Evolutionary conservation across 2,797 vertebrate genomes (phyloP).

Genomic region (Enoplosus armatus): DNA sequence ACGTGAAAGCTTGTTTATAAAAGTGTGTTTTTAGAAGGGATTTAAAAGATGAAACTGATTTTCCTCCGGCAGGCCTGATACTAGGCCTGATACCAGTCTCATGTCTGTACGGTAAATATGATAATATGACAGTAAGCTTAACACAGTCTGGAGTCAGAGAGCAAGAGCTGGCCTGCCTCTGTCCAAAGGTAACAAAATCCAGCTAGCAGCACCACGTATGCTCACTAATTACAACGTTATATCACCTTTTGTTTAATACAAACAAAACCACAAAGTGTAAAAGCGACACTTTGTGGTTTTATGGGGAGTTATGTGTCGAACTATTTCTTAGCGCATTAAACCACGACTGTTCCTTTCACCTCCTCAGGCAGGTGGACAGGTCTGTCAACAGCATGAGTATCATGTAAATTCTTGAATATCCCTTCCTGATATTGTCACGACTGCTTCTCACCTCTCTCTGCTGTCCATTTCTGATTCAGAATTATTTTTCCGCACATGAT

Average conservation of each 20-base stretch:
- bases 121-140: background rate
- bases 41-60: too few species aligned
- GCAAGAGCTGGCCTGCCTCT: background rate
- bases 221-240: background rate
- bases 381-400: background rate
- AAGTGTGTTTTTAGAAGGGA: too few species aligned
- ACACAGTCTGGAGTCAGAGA: background rate
- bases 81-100: background rate
- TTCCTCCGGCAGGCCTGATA: too few species aligned
- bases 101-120: background rate
- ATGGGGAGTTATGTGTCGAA: background rate
- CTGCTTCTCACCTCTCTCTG: slow-evolving; percentile 15
- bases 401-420: background rate
- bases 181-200: background rate
- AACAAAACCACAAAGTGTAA: background rate
- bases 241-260: background rate
- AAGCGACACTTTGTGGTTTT: background rate
- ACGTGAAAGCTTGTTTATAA: too few species aligned
- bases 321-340: background rate
- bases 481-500: slow-evolving; percentile 42
- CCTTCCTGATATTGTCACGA: background rate
- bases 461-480: slow-evolving; percentile 20
- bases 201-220: background rate
- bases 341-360: background rate
- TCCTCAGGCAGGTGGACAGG: background rate